Base-by-base conservation (phyloP, 2,113 vertebrate genomes). In the Myocastor coypus region DNA sequence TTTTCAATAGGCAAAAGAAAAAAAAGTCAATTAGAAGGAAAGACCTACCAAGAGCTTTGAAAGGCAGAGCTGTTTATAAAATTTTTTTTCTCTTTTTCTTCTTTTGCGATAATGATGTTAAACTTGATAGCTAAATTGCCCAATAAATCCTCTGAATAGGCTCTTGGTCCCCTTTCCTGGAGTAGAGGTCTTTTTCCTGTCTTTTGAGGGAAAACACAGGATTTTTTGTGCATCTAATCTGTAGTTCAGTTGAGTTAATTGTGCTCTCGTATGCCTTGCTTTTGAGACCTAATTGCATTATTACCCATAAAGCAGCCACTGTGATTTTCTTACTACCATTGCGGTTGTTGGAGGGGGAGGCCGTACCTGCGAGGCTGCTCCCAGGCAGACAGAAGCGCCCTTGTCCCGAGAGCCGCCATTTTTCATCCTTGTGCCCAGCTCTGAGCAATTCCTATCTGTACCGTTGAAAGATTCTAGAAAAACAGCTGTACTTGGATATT, bases 211-310 rank as follows among this genome's bases (percentile, higher is more conserved):
- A 69, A 78, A 69, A 40, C 28, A 55, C 17, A 17, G 40, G 86
- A 93, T 85, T 66, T 97, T 97, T 90, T 92, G 6, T 92, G 16
- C 89, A n/a, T 73, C 71, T n/a, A 73, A 16, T 96, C 92, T 96
- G 83, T 77, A 73, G 87, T 46, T 96, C 84, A 13, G 0, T 20
- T 96, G 77, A 73, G 26, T 92, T 96, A 82, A 50, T 90, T 96
- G 34, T 4, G 40, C 75, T 84, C 95, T 94, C 89, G 12, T 61
- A 8, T 30, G 40, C 71, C 73, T 89, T 52, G 63, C 68, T 61
- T 91, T 40, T 52, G 64, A 63, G 46, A 91, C 46, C 3, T 94
- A 64, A 81, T 92, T 87, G 30, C 59, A 9, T 3, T 20, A 0
- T 0, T 88, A 68, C 89, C 95, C n/a, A 34, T 63, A 63, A 77